Percentiles rank a stretch among this genome's conserved stretches.
Evolutionary conservation across 2,113 vertebrate species (phyloP).

Genomic region (Caranx ignobilis): DNA sequence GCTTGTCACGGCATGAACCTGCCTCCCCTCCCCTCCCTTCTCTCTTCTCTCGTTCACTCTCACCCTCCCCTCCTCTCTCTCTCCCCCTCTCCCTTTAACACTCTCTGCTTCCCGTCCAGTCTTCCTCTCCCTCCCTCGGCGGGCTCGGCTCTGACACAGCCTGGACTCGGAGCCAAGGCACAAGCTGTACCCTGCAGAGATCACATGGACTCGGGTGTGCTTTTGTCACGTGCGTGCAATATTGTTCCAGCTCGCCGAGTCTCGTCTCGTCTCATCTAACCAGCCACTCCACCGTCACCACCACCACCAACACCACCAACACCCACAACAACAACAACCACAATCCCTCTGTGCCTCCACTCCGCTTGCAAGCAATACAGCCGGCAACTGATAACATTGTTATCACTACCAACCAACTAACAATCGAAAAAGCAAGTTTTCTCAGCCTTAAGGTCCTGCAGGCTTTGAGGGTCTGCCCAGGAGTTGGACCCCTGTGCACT

Average conservation of each 20-base stretch:
- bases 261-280: constrained; percentile 28
- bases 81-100: neutral
- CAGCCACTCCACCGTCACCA: neutral
- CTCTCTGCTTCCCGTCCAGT: constrained; percentile 28
- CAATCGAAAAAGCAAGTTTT: neutral
- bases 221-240: constrained; percentile 67
- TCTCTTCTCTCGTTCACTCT: neutral
- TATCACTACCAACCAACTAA: neutral
- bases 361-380: neutral
- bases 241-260: constrained; percentile 50
- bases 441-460: neutral
- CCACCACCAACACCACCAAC: neutral
- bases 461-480: neutral
- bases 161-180: constrained; percentile 60
- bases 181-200: constrained; percentile 72
- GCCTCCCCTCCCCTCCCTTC: too few species aligned
- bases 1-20: constrained; percentile 66
- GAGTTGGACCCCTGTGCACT: neutral
- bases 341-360: constrained; percentile 12
- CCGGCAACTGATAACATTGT: constrained; percentile 14
- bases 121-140: constrained; percentile 32
- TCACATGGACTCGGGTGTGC: constrained; percentile 80
- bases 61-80: neutral
- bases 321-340: neutral
- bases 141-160: constrained; percentile 24